Conservation (phyloP, 2,888 invertebrate species). For the Cryptus armator region DNA sequence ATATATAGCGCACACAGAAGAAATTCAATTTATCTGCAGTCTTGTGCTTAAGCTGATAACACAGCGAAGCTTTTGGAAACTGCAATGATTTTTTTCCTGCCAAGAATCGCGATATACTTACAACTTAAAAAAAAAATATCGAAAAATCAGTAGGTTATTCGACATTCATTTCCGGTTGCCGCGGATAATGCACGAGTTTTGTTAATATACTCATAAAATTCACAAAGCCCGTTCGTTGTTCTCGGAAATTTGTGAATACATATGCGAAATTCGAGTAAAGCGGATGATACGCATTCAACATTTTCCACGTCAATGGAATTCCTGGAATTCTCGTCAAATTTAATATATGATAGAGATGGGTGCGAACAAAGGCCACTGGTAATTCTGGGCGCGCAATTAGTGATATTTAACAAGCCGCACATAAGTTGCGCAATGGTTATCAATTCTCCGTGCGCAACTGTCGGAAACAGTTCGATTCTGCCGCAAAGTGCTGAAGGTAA, state of each 20-base stretch:
- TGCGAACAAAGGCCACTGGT: not conserved
- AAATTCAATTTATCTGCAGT: no score
- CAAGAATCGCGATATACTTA: not conserved
- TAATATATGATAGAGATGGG: not conserved
- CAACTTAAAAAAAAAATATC: not conserved
- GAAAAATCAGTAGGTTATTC: not conserved
- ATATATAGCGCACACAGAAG: not conserved
- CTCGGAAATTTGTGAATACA: not conserved
- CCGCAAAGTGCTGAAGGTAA: not conserved
- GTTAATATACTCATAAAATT: no score
- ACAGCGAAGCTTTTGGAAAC: no score
- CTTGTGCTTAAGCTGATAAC: no score
- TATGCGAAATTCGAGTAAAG: not conserved
- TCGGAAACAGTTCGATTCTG: not conserved
- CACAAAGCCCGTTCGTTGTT: not conserved
- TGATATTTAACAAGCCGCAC: not conserved
- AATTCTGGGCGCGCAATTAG: not conserved
- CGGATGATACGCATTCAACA: not conserved
- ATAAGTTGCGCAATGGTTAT: not conserved
- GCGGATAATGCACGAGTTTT: no score
- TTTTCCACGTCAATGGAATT: not conserved
- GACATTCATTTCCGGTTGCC: not conserved
- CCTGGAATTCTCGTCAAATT: not conserved
- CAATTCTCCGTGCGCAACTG: not conserved
- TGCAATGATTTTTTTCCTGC: no score